These are phyloP conservation scores for Rhincodon typus DNA, from an alignment of 2,797 vertebrate species.

Conservation along the genomic window DNA sequence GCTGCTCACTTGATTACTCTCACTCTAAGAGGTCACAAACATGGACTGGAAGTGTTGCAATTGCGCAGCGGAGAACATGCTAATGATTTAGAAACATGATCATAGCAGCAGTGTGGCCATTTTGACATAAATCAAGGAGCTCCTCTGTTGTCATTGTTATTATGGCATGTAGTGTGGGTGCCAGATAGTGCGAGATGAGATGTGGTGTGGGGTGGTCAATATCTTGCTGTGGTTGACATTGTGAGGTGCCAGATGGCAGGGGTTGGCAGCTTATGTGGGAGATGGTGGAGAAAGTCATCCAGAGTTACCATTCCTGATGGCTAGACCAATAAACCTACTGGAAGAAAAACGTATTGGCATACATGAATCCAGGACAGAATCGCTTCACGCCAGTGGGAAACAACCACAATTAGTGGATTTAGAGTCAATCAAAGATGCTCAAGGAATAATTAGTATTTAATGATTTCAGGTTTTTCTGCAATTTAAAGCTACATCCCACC, in stretches of 20 bases:
- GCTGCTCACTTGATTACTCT: neutral
- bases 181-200: too few species aligned
- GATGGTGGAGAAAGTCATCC: neutral
- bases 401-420: neutral
- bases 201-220: too few species aligned
- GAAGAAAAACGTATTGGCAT: neutral
- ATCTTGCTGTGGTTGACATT: too few species aligned
- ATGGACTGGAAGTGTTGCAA: neutral
- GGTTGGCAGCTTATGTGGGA: too few species aligned
- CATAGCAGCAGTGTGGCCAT: neutral
- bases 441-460: neutral
- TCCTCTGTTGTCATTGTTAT: neutral
- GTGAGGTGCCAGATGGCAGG: too few species aligned
- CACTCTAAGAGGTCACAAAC: neutral
- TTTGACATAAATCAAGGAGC: neutral
- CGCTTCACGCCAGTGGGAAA: neutral
- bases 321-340: neutral
- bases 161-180: neutral
- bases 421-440: neutral
- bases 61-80: neutral
- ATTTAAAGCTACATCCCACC: neutral
- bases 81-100: neutral
- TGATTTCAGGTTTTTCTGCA: neutral
- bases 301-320: neutral
- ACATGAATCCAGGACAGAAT: neutral